Evolutionary conservation across 2,113 vertebrate species (phyloP).

Genomic region (Laterallus jamaicensis): DNA sequence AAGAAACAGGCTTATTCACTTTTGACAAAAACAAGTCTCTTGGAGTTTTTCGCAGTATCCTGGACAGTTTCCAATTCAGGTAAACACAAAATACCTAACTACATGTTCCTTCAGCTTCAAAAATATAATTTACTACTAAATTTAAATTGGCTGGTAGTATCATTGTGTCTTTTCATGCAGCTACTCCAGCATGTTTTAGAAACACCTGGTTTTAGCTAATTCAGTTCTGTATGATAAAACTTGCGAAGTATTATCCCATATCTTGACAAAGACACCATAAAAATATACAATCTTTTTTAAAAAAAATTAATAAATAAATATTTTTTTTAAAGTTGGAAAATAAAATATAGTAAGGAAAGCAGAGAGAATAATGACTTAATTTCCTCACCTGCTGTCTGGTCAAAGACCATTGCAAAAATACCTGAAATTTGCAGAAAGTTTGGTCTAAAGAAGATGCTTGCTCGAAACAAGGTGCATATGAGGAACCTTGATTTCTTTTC

Average conservation of each 20-base stretch:
- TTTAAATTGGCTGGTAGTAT: background rate
- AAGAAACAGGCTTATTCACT: background rate
- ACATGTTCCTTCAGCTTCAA: background rate
- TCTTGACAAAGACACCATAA: background rate
- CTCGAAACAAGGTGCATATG: background rate
- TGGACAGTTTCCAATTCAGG: background rate
- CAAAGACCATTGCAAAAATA: background rate
- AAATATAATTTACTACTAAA: background rate
- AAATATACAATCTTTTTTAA: fast-evolving
- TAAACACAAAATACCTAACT: background rate
- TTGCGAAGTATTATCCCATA: background rate
- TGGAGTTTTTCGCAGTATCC: background rate
- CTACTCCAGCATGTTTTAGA: background rate
- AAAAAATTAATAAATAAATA: no score
- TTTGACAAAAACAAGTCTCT: background rate
- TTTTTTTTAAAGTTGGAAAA: background rate
- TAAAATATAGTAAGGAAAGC: background rate
- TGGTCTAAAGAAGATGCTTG: background rate
- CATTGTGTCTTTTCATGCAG: background rate
- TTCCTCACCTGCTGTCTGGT: background rate
- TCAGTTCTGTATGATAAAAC: background rate
- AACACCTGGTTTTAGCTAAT: background rate
- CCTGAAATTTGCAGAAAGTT: background rate
- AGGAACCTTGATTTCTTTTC: background rate
- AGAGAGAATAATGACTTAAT: background rate